Base-by-base conservation (phyloP, 2,888 invertebrate species). In the Eubasilissa splendida region DNA sequence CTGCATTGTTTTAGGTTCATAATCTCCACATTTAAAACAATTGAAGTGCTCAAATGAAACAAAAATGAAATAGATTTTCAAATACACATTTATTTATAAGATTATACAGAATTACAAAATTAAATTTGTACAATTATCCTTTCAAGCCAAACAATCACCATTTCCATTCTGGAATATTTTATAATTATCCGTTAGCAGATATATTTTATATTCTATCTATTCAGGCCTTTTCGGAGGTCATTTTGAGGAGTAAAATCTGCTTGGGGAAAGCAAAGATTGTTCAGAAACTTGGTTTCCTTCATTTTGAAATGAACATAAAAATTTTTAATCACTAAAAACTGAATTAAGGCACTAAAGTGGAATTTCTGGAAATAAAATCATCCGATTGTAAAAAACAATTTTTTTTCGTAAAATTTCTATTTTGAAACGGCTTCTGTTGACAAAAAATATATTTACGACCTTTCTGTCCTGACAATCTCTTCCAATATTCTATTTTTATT, bases 91-190 rank as follows among this genome's bases (percentile, higher is more conserved):
- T 80, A 80, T 80, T 73, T 79, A 79, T 80, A 80, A 80, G 80
- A 76, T 80, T 73, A 80, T 80, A 80, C 73, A 80, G 80, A 80
- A 80, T 80, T 80, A 80, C 80, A 80, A 80, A 80, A 80, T 80
- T 80, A 80, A 76, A 80, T 80, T 80, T 80, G 80, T 80, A 80
- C 80, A 80, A 65, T 76, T 68, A 77, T 58, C 65, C 77, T 54
- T 59, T 68, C 75, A 63, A 75, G 65, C 56, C 66, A 68, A 66
- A 65, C 60, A 66, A 75, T 58, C 52, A 66, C 31, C 73, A 77
- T 56, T 70, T 70, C 60, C 70, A 58, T 70, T 65, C 53, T 73
- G 58, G 74, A 58, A 31, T 42, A 42, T 66, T 31, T 66, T 50
- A 66, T 50, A 10, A 50, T 50, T 50, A 73, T 74, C 50, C 53